Evolutionary conservation across 2,888 invertebrate genomes (phyloP), one percentile per base, ranked within the genome.

Genomic region (Busseola fusca): DNA sequence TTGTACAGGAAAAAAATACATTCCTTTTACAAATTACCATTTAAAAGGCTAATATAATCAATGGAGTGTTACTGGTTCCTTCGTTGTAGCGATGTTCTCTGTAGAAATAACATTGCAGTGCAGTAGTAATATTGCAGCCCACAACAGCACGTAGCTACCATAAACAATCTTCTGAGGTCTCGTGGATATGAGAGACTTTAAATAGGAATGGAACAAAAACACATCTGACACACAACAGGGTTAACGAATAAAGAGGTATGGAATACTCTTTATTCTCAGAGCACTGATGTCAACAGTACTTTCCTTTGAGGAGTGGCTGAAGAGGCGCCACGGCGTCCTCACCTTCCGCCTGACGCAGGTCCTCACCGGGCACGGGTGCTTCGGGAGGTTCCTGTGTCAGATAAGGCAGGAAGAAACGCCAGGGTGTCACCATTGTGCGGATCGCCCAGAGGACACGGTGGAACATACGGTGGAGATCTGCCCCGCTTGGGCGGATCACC

Each of bases 1-100:
- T 85, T 84, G 83, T 84, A 78, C 72, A 68, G 70, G 76, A 74
- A 78, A 79, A 80, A 82, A 71, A 66, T 76, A 69, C 72, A 85
- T 74, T 76, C 68, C 69, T 34, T 72, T 74, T 66, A 81, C 64
- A 78, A 71, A 67, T 74, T 80, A 68, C 63, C 68, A 79, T 80
- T 80, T 81, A 80, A 81, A 85, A 74, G 60, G 64, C 45, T 77
- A 74, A 79, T 81, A 73, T 75, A 66, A 40, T 82, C 69, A 78
- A 75, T 65, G 59, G 57, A 70, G 45, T 54, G 64, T 56, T 80
- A 34, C 60, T 67, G 54, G 62, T 60, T 40, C 40, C 25, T 75
- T 45, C 57, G 42, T 21, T 54, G 57, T 27, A 14, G n/a, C 52
- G 40, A 21, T 30, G 50, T 40, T 58, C n/a, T 30, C 30, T 9